These are phyloP conservation scores for Dorcus parallelipipedus DNA, from an alignment of 2,888 invertebrate species.

Conservation along the genomic window DNA sequence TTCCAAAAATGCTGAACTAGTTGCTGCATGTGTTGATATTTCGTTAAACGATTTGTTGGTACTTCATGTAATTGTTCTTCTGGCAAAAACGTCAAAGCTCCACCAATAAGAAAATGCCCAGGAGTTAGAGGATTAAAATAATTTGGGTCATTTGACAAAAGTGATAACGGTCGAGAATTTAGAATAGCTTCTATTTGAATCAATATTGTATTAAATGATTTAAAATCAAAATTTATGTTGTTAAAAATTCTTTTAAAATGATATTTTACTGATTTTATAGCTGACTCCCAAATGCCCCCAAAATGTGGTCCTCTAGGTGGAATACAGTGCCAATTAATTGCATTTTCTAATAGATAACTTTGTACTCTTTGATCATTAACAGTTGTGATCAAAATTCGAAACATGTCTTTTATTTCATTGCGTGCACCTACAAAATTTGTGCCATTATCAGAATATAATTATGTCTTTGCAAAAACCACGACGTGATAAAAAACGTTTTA, in stretches of 20 bases:
- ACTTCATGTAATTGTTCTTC: slow-evolving; percentile 16
- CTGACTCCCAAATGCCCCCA: no score
- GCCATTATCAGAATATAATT: neutral
- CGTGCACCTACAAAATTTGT: slow-evolving; percentile 3
- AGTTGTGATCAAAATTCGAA: neutral
- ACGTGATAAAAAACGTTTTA: no score
- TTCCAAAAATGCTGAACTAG: slow-evolving; percentile 23
- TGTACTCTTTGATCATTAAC: neutral
- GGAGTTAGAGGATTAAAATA: neutral
- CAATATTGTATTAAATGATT: slow-evolving; percentile 12
- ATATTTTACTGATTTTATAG: no score
- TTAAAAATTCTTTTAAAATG: no score
- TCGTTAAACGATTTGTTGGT: slow-evolving; percentile 18
- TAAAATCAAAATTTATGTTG: neutral
- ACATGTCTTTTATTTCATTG: neutral
- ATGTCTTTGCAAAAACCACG: no score
- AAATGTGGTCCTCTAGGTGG: no score
- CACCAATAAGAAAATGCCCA: neutral
- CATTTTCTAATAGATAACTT: no score
- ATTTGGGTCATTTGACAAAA: neutral
- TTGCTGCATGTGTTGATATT: slow-evolving; percentile 27
- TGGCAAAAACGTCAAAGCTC: slow-evolving; percentile 16
- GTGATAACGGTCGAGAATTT: neutral
- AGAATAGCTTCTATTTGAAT: neutral
- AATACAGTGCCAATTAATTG: no score